Evolutionary conservation across 2,113 vertebrate genomes (phyloP), one percentile per base, ranked within the genome.

Genomic region (Alligator sinensis): DNA sequence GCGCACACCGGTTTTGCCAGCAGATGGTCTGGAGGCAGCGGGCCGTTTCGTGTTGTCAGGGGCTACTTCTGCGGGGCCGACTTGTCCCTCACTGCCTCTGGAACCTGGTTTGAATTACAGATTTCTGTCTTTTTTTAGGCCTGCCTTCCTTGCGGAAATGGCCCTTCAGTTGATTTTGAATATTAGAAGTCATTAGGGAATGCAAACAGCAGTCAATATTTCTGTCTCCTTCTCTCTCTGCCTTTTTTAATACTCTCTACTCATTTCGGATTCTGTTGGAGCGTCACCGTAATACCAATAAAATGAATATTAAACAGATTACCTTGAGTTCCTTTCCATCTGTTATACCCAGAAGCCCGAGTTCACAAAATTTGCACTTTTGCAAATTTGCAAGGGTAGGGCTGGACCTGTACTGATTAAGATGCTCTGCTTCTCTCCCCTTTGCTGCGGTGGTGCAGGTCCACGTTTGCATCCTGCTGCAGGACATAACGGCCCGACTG

Each of bases 1-100:
- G 16, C 61, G 12, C 2, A 1, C 8, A 2, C 0, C 0, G 5
- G 14, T 7, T 4, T 4, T 1, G 59, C 60, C 13, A 68, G 79
- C 1, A 1, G 34, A 9, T 1, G 27, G 57, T 4, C 1, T 28
- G 2, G 77, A 4, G 63, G 76, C 38, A 11, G 28, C 11, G 3
- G 77, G 11, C 76, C 11, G 1, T 5, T 21, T 1, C 16, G 0
- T 5, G 2, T 1, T 1, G 5, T 2, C 80, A 4, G 19, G 1
- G 72, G 47, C 47, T 47, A 9, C 6, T 25, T 0, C 30, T 4
- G 22, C 74, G 0, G 19, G 0, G 11, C 1, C 3, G 55, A 0
- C 3, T n/a, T 1, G n/a, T 30, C 62, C 10, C 55, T 8, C 7
- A 57, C 57, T 24, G 66, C 6, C 34, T 17, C 22, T 1, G 38